A percentile compares a stretch with the other conserved stretches of the same genome.
phyloP scores from a whole-genome alignment of 2,888 invertebrate species.

The Hymenopus coronatus region DNA sequence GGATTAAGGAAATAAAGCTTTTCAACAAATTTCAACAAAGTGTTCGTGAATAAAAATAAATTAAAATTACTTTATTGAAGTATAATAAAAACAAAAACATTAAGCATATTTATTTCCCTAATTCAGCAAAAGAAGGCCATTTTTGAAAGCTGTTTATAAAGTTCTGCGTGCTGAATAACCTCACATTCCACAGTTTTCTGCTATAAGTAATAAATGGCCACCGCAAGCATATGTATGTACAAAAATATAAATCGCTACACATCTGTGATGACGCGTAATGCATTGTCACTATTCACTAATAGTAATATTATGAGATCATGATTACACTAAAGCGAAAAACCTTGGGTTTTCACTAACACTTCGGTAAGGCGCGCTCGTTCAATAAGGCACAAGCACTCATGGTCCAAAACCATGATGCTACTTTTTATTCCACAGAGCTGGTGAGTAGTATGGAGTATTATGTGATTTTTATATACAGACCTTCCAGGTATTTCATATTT shows the following conservation, averaged over 20 bases:
- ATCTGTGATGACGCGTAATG: background rate
- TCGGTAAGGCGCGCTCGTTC: background rate
- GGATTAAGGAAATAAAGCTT: no score
- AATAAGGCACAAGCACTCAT: background rate
- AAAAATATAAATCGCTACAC: background rate
- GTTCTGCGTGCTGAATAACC: background rate
- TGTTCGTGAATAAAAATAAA: background rate
- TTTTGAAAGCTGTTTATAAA: background rate
- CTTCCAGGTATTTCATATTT: no score
- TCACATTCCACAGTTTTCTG: background rate
- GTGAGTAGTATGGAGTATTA: background rate
- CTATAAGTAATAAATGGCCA: background rate
- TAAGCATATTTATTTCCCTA: background rate
- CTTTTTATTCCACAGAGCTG: background rate
- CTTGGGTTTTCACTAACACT: background rate
- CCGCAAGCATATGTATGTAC: background rate
- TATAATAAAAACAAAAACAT: background rate
- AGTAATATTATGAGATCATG: background rate
- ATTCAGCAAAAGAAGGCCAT: background rate
- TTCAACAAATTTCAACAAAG: background rate
- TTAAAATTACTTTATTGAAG: background rate
- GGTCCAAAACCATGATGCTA: background rate
- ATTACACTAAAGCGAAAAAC: background rate
- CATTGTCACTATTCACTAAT: background rate
- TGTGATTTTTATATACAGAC: no score